Conservation (phyloP, 2,113 vertebrate genomes). For the Papio anubis region DNA sequence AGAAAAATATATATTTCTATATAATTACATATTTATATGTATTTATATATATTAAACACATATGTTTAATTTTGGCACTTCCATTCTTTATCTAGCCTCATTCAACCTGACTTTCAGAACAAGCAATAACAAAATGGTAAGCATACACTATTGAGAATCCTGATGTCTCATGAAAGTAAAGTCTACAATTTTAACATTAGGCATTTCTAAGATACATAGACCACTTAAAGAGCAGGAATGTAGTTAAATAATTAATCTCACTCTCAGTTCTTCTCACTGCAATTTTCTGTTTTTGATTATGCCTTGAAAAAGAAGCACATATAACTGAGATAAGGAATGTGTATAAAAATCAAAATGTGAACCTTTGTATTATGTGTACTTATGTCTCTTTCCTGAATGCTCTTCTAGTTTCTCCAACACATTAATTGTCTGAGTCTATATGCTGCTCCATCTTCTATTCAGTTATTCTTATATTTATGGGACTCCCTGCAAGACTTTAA, state of each 20-base stretch:
- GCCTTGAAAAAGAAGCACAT: not conserved
- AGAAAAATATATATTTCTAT: too few species aligned
- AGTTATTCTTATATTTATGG: conserved; percentile 7
- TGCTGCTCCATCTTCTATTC: not conserved
- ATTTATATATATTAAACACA: not conserved
- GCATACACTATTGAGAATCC: not conserved
- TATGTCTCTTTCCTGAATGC: not conserved
- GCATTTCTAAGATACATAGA: not conserved
- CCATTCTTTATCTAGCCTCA: not conserved
- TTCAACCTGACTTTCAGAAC: not conserved
- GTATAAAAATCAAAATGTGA: not conserved
- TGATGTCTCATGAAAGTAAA: not conserved
- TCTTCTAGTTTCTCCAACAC: not conserved
- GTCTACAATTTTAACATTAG: conserved; percentile 4
- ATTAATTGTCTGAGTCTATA: not conserved
- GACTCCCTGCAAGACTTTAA: conserved; percentile 37
- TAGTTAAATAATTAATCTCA: not conserved
- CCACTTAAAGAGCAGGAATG: not conserved
- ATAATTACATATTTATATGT: not conserved
- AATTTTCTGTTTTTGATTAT: not conserved
- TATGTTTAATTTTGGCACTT: not conserved
- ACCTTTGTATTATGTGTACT: not conserved
- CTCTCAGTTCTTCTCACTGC: not conserved
- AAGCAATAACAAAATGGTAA: not conserved
- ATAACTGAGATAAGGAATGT: not conserved